Conservation (phyloP, 1,140 invertebrate species). For the Bombus breviceps region DNA sequence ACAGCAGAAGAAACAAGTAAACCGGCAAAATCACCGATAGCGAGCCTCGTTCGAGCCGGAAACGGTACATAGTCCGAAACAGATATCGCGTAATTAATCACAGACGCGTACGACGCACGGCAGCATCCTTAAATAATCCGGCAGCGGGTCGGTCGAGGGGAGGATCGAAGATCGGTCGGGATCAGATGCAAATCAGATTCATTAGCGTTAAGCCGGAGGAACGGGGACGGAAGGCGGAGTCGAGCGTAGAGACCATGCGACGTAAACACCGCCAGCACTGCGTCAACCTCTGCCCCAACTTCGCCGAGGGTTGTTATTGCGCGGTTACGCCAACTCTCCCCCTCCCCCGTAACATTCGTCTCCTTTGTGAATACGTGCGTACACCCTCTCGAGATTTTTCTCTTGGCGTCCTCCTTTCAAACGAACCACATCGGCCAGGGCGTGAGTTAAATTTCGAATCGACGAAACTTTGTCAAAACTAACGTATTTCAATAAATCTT, state of each 20-base stretch:
- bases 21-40: not conserved
- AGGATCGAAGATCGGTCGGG: slow-evolving; percentile 76
- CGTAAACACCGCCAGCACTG: slow-evolving; percentile 72
- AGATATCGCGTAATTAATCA: slow-evolving; percentile 64
- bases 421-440: not conserved
- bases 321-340: slow-evolving; percentile 66
- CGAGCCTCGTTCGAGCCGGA: not conserved
- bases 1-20: too few species aligned
- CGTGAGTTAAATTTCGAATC: not conserved
- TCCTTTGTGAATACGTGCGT: slow-evolving; percentile 45
- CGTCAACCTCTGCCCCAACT: slow-evolving; percentile 60
- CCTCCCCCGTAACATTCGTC: slow-evolving; percentile 45
- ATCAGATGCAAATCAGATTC: slow-evolving; percentile 82
- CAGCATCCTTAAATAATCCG: slow-evolving; percentile 76
- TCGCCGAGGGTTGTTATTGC: slow-evolving; percentile 71
- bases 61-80: slow-evolving; percentile 5
- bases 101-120: slow-evolving; percentile 49
- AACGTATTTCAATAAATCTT: not conserved
- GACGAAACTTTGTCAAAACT: not conserved
- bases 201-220: slow-evolving; percentile 78
- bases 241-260: slow-evolving; percentile 55
- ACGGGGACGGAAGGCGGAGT: slow-evolving; percentile 47
- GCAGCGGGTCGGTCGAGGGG: slow-evolving; percentile 61
- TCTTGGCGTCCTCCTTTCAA: not conserved
- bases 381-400: slow-evolving; percentile 36